Evolutionary conservation across 2,888 invertebrate genomes (phyloP).

Genomic region (Smittia aterrima): DNA sequence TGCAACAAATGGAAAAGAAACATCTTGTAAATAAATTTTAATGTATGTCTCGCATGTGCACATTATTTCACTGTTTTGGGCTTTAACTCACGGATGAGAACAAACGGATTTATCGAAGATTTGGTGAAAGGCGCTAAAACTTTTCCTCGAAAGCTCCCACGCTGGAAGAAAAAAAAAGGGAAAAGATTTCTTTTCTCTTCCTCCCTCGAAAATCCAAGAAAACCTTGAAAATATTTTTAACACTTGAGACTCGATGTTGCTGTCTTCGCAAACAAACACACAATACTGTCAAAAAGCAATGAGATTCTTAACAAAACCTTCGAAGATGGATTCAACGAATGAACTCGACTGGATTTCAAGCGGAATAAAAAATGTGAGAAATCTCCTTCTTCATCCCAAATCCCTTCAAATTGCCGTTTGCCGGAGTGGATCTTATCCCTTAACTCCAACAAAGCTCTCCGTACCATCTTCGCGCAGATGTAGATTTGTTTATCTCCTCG

Average conservation of each 20-base stretch:
- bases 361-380: background rate
- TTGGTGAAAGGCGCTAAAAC: background rate
- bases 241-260: background rate
- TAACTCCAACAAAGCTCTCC: background rate
- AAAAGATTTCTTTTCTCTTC: background rate
- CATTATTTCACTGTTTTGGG: background rate
- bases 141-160: background rate
- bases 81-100: background rate
- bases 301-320: background rate
- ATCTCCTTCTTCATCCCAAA: constrained; percentile 3
- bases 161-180: background rate
- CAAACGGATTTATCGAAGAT: constrained; percentile 1
- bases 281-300: too few relatives aligned
- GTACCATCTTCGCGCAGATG: background rate
- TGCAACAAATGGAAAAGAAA: constrained; percentile 7
- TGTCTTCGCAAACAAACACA: background rate
- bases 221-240: too few relatives aligned
- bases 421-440: background rate
- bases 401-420: constrained; percentile 22
- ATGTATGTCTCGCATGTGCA: constrained; percentile 31
- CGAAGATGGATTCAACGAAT: too few relatives aligned
- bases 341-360: background rate
- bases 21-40: constrained; percentile 39
- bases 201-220: too few relatives aligned
- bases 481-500: background rate